These are phyloP conservation scores for Platycnemis pennipes DNA, from an alignment of 2,888 invertebrate species.

Conservation along the genomic window DNA sequence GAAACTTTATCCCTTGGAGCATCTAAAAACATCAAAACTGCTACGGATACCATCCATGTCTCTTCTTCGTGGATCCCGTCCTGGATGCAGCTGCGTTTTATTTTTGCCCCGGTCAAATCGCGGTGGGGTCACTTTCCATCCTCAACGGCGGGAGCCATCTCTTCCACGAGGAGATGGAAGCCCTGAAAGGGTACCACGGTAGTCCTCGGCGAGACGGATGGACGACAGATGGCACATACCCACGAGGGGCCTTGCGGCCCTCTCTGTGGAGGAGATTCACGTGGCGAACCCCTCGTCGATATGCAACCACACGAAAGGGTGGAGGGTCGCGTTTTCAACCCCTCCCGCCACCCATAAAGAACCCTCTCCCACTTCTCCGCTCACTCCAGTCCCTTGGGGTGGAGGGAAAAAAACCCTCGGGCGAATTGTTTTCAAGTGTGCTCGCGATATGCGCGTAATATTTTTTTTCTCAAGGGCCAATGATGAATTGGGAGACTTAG, in stretches of 20 bases:
- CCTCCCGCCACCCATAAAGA: background rate
- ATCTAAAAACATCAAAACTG: no score
- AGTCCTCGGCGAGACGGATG: background rate
- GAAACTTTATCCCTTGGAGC: no score
- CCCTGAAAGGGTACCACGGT: background rate
- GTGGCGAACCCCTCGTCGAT: background rate
- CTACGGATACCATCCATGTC: no score
- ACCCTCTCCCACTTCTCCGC: no score
- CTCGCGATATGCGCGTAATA: no score
- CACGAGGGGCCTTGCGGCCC: background rate
- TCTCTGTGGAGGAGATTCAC: background rate
- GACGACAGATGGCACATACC: constrained; percentile 8
- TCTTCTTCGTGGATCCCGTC: no score
- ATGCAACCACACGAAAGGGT: background rate
- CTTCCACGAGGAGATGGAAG: background rate
- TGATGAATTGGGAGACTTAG: no score
- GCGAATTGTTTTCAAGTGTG: no score
- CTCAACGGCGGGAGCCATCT: background rate
- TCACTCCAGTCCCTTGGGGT: no score
- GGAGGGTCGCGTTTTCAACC: background rate
- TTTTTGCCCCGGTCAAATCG: background rate
- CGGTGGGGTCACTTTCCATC: background rate
- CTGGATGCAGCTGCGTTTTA: background rate
- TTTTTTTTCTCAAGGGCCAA: no score
- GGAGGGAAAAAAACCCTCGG: no score